phyloP scores from a whole-genome alignment of 2,113 vertebrate species.

The Thymallus thymallus region DNA sequence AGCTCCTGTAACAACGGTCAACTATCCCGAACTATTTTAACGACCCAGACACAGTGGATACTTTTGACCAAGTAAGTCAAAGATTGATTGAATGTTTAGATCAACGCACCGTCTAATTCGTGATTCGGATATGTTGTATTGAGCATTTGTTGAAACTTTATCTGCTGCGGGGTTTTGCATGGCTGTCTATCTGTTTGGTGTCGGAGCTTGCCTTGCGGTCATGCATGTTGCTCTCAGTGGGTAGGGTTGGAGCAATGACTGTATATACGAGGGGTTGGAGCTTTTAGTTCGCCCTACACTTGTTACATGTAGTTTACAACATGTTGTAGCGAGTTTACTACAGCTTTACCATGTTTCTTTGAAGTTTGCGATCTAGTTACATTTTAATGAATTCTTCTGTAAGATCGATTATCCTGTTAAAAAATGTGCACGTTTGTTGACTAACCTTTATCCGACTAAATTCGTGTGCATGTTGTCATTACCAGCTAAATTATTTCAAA shows the following conservation, averaged over 20 bases:
- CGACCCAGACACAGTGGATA: conserved; percentile 20
- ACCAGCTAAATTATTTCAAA: background rate
- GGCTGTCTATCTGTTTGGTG: background rate
- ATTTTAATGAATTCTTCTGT: background rate
- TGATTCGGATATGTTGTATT: background rate
- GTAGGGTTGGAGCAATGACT: background rate
- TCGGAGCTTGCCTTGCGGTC: conserved; percentile 13
- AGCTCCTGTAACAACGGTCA: conserved; percentile 31
- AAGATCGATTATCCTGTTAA: too few species aligned
- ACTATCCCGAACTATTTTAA: too few species aligned
- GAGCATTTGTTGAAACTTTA: conserved; percentile 2
- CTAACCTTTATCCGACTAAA: too few species aligned
- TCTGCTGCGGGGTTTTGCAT: background rate
- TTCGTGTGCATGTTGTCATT: too few species aligned
- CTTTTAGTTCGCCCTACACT: conserved; percentile 60
- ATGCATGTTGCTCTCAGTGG: background rate
- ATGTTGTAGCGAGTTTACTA: background rate
- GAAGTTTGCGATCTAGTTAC: background rate
- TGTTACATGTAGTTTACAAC: conserved; percentile 43
- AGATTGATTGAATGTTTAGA: background rate
- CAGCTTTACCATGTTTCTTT: background rate
- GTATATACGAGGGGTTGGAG: background rate
- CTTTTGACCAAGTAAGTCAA: conserved; percentile 48
- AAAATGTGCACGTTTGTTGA: too few species aligned
- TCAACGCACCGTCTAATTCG: background rate